Evolutionary conservation across 2,113 vertebrate genomes (phyloP), one percentile per base, ranked within the genome.

Genomic region (Stercorarius parasiticus): DNA sequence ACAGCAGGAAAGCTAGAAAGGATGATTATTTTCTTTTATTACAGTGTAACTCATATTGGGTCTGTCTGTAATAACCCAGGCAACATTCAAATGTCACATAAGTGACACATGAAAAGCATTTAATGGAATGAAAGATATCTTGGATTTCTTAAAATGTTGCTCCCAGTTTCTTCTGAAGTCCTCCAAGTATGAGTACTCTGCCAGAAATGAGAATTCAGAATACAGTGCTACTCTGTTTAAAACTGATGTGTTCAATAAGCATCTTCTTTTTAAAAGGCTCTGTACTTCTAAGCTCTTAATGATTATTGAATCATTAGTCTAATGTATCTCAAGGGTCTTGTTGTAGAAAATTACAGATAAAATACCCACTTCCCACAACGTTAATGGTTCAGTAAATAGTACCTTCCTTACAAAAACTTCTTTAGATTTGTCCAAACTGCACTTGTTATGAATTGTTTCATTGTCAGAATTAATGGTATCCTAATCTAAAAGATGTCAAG

Each of bases 221-320:
- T 70, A 69, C 15, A 70, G 14, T 30, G 15, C 70, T 91, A 69
- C 27, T 77, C 17, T 88, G 26, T 65, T 90, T 93, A 83, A 92
- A 96, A 91, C 15, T 27, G 55, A 79, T 92, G 45, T 64, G 80
- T 88, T 93, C 85, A 86, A 64, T 77, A 84, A 84, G 78, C 23
- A 79, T 76, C 3, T 92, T 81, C n/a, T 87, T 56, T 82, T 56
- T 5, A 40, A 88, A 88, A 83, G 55, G 2, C 56, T 93, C 23
- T 32, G 55, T 90, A 73, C 65, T 86, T 92, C 32, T 84, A 77
- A 95, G 49, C 38, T 77, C n/a, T 86, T 95, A 97, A 95, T 94
- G 93, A 96, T 95, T 95, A 95, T 95, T 94, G 92, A 96, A 72
- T 96, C 92, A 95, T 97, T 97, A 96, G 65, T 45, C 61, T 95